Evolutionary conservation across 2,888 invertebrate genomes (phyloP), one percentile per base, ranked within the genome.

Genomic region (Drosophila tripunctata): DNA sequence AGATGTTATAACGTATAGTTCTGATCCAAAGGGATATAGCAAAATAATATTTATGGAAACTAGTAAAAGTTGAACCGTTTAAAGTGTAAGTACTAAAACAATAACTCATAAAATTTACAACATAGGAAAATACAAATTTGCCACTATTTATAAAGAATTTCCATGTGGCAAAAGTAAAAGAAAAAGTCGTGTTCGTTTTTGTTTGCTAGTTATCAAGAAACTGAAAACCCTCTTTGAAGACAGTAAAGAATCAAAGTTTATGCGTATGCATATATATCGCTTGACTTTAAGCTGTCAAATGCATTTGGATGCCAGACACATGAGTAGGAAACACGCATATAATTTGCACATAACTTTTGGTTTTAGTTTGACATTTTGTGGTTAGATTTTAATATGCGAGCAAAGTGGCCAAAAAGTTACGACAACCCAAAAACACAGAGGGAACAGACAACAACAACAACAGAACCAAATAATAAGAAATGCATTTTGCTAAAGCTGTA

Each of bases 331-430:
- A 17, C 35, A 47, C 45, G 45, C 61, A 52, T 45, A 67, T 66
- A 83, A 77, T 75, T 76, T 76, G 41, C 66, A 71, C 81, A 87
- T 75, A 84, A 83, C 78, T 87, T 87, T 83, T 74, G 78, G 78
- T 84, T 84, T 76, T 67, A 67, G 81, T 81, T 83, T 83, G 82
- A 84, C 87, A 87, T 84, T 83, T 71, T 84, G 87, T 81, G 78
- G 83, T 73, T 73, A 66, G 65, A 87, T 80, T 80, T 84, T 83
- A 78, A 86, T 80, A 83, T 86, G 75, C 75, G 70, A 7, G 61
- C 51, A 71, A 65, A 80, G 77, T 82, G 77, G 72, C 44, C 63
- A 73, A n/a, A 70, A 85, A 81, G 86, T 81, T 81, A 66, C 67
- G 67, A 61, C 67, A 67, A 30, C 41, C 52, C 3, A 31, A 52